phyloP scores from a whole-genome alignment of 2,888 invertebrate genomes.

The Aricia artaxerxes region DNA sequence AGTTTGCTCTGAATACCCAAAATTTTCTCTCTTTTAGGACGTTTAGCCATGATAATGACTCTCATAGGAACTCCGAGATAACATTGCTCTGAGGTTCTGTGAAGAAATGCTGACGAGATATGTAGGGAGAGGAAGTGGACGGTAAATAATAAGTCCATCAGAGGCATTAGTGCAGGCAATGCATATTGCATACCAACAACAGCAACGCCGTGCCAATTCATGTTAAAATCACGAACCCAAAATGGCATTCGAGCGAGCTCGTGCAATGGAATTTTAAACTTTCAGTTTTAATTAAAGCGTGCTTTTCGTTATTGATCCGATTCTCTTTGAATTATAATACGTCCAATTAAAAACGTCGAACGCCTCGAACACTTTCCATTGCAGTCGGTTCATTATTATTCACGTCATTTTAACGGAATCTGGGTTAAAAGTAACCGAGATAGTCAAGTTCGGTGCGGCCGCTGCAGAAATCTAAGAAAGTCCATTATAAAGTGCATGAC shows the following conservation, averaged over 20 bases:
- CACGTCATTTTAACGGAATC: not conserved
- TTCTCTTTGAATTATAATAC: slow-evolving; percentile 9
- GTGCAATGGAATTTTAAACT: slow-evolving; percentile 5
- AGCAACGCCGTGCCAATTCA: not conserved
- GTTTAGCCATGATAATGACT: no score
- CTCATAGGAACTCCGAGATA: no score
- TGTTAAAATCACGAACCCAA: not conserved
- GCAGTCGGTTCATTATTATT: slow-evolving; percentile 5
- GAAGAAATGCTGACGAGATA: no score
- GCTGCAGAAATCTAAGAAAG: slow-evolving; percentile 13
- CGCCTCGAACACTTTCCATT: slow-evolving; percentile 20
- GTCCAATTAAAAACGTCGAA: slow-evolving; percentile 15
- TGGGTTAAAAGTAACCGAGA: slow-evolving; percentile 22
- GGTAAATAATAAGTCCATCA: no score
- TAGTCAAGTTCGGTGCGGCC: not conserved
- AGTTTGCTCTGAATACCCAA: no score
- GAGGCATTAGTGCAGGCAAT: not conserved
- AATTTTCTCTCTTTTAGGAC: no score
- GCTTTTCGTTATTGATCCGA: slow-evolving; percentile 9
- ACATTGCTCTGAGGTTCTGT: no score
- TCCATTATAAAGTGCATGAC: slow-evolving; percentile 9
- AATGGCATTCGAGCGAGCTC: slow-evolving; percentile 8
- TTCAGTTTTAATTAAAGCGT: slow-evolving; percentile 23
- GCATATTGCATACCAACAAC: not conserved
- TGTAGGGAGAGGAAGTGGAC: no score